Base-by-base conservation (phyloP, 2,113 vertebrate species). In the Apeltes quadracus region DNA sequence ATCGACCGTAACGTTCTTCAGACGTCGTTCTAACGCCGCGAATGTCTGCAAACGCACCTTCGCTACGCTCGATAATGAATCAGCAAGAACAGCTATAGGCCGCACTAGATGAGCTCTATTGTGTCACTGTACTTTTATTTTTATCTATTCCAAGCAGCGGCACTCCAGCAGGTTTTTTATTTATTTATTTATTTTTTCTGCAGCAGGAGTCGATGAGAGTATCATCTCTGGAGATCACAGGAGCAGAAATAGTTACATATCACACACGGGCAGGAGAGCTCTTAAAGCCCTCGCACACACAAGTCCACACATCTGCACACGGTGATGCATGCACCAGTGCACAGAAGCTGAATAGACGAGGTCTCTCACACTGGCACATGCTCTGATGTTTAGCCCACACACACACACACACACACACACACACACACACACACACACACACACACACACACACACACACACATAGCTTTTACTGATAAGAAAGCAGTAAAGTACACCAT, bases 1-100 rank as follows among this genome's bases (percentile, higher is more conserved):
- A 92, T 88, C 88, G 90, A 91, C 84, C 83, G 87, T 89, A 90
- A 89, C 90, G 90, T 90, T 92, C 86, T 82, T 69, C 34, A n/a
- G 78, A 86, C 53, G 22, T 1, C 81, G 83, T 85, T 91, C 90
- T 91, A 87, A 92, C 90, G 89, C 22, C 4, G 83, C 76, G 89
- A n/a, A 87, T 74, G 79, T 85, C 64, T 75, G 82, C 77, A 38
- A 44, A 76, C 50, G 50, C 23, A 65, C 77, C 82, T 79, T 74
- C 2, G 75, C 51, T 36, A 6, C 22, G 36, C 56, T 43, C 13
- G 58, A 64, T 32, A 32, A 32, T 32, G 29, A 32, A 32, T 32
- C 29, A 32, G 29, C 29, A 32, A 32, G 29, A 32, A 32, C 29
- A 32, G 29, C 29, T n/a, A n/a, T n/a, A n/a, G n/a, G n/a, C n/a